Evolutionary conservation across 2,888 invertebrate species (phyloP), one percentile per base, ranked within the genome.

Genomic region (Sarcophaga rosellei): DNA sequence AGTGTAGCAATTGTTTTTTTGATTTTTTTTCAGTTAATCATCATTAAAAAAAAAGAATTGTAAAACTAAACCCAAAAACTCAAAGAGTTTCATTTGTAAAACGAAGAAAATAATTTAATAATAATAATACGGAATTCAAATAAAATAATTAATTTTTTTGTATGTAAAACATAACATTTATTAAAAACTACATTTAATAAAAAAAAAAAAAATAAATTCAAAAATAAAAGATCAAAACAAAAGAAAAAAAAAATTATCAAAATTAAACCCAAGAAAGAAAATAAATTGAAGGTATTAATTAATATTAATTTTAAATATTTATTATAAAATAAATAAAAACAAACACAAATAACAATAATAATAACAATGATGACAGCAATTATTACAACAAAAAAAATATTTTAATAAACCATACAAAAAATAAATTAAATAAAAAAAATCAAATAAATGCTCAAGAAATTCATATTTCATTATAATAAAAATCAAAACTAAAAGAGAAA

Each of bases 51-150:
- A 4, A n/a, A 21, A 45, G 3, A 23, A 69, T 35, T 53, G 20
- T 21, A 62, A 69, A 65, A 74, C 17, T 35, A 53, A 79, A 20
- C 69, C 21, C 15, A 66, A 85, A 81, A 85, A 86, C 88, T 88
- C 85, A 84, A 89, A 88, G 88, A 91, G 91, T 92, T 92, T 91
- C 90, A 92, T 88, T 89, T 91, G 89, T 89, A 89, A 91, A 91
- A 90, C 90, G 91, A 90, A 89, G 86, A 81, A 79, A 77, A 47
- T 81, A 77, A 68, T 53, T 20, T 44, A 80, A 66, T 77, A 68
- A 53, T 4, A 57, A 25, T n/a, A 53, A 66, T 23, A 35, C 4
- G 2, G 53, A 65, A 53, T 6, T 21, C 87, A 35, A 88, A 76
- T 45, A 82, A 74, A 68, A 68, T 47, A 86, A 84, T 84, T 68